Base-by-base conservation (phyloP, 2,888 invertebrate species). In the Norana najaformis region DNA sequence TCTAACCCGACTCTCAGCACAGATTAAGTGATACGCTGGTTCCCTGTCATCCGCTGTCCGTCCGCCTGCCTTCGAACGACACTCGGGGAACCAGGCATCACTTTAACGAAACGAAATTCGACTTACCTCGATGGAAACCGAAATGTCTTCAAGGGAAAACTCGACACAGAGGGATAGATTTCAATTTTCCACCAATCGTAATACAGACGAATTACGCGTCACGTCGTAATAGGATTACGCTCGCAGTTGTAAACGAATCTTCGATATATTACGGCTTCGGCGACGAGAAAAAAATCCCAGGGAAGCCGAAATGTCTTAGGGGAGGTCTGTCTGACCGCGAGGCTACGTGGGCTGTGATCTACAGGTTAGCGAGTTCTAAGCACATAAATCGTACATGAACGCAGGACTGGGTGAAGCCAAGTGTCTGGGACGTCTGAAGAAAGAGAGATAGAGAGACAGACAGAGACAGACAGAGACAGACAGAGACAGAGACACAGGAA, bases 131-230 rank as follows among this genome's bases (percentile, higher is more conserved):
- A 69, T 69, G 69, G 69, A n/a, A 69, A 11, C n/a, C 69, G 69
- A 69, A 69, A 8, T 8, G 69, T 69, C 69, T 69, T 30, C 30
- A 69, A 69, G 69, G 53, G 23, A 69, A 8, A 69, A 0, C 69
- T 69, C 69, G 30, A 30, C 69, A 69, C n/a, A n/a, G 69, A 69
- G 30, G 69, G n/a, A 69, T 69, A 69, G 69, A 69, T 69, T 69
- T n/a, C 69, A 69, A 69, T 69, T 69, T n/a, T 69, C 69, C n/a
- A 69, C 69, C 30, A 69, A 69, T 69, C n/a, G 30, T 69, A 69
- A 69, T 69, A 69, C 69, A 69, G 69, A 69, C 69, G 69, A 69
- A 69, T 69, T 69, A 69, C 69, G n/a, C n/a, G 69, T 69, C 69
- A 69, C 4, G 30, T 13, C 69, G 69, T 69, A 69, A 69, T 69